Base-by-base conservation (phyloP, 2,113 vertebrate genomes). In the Cricetomys ansorgei region DNA sequence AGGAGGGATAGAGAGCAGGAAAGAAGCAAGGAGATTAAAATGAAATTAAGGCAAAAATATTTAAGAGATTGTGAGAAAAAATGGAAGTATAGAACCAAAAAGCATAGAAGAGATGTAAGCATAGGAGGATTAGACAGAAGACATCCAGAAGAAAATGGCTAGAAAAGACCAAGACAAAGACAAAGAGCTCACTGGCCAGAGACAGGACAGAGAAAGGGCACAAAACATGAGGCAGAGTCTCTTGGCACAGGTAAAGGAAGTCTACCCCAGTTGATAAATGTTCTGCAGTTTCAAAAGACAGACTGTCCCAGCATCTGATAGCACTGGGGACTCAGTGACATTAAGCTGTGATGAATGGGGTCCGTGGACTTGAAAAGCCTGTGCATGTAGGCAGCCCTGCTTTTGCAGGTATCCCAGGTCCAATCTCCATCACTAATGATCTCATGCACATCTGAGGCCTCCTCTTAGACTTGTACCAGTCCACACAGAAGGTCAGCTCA, bases 251-350 rank as follows among this genome's bases (percentile, higher is more conserved):
- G 91, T 48, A 25, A 12, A 91, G 40, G 31, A 43, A 40, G 8
- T 75, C 57, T 16, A 1, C n/a, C 91, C 45, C 27, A 7, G 13
- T 53, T 91, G 97, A 96, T 92, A 48, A 73, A 72, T 34, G 45
- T 31, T 59, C 65, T 8, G 50, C 5, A 31, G 45, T 57, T 59
- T 95, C 53, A 59, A 45, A 94, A 81, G n/a, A 55, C 50, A 2
- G 57, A 40, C n/a, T 6, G 10, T 19, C 3, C 40, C 48, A n/a
- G 88, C 0, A 0, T 72, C 88, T 55, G 1, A 4, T 0, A 0
- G 87, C 48, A 73, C 83, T 0, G n/a, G 88, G 75, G 0, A 0
- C 40, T 64, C 0, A 29, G 72, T 0, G 0, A 57, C 50, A 11
- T 0, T 0, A 53, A 31, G 23, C 94, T 10, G n/a, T 85, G 70